Base-by-base conservation (phyloP, 2,113 vertebrate species). In the Condylura cristata region DNA sequence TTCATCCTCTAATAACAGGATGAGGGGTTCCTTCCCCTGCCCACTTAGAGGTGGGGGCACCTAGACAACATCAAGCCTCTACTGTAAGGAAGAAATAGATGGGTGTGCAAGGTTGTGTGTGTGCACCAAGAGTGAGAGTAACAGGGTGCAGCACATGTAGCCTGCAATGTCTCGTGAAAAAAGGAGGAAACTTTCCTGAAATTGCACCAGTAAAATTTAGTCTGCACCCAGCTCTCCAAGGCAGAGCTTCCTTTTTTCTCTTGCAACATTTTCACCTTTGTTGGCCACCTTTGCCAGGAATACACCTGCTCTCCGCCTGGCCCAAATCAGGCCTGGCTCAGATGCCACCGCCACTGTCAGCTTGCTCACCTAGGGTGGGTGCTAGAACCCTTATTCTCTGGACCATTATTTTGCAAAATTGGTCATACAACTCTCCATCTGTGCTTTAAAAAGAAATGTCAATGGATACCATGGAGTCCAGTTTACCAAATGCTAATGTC, bases 401-500 rank as follows among this genome's bases (percentile, higher is more conserved):
- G 56, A 46, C 37, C 10, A 86, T 91, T 34, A 18, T 51, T 74
- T 81, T 17, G 53, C 8, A 3, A 34, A 41, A 14, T 72, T 56
- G 16, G 61, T 74, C 63, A 37, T 8, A 41, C 11, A 82, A 76
- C 37, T 32, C 11, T 44, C n/a, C 16, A 34, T 24, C 22, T 82
- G 44, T 13, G 48, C 66, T 63, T 68, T 53, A 51, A 41, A 8
- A 81, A 96, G 46, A 90, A 85, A 68, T 39, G 44, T 80, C 65
- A 86, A 12, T 11, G 0, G 34, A 82, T 8, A 8, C 37, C 30
- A 44, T 51, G 32, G n/a, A 87, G 71, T 34, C 39, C 48, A 11
- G n/a, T 32, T 76, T 85, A 81, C 81, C 72, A 88, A 68, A 86
- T 76, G 44, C 46, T 72, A 76, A 85, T 53, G 63, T 76, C 11